Conservation (phyloP, 2,888 invertebrate species). For the Phalangium opilio region DNA sequence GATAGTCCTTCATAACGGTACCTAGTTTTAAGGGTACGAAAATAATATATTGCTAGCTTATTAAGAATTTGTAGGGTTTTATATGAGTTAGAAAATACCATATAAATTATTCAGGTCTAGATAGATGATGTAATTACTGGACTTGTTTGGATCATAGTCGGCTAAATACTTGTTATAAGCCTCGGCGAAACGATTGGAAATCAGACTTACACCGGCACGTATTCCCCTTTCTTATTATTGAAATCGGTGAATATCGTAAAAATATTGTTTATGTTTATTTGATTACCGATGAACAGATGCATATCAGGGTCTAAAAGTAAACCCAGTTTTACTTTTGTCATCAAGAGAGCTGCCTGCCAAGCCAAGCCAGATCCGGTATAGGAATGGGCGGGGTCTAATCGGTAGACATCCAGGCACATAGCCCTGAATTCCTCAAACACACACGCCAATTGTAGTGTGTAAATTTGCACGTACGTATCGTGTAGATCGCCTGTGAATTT, state of each 20-base stretch:
- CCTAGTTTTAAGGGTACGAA: too few relatives aligned
- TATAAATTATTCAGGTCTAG: constrained; percentile 20
- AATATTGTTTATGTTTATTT: not conserved
- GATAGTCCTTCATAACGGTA: constrained; percentile 7
- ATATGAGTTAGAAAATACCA: constrained; percentile 5
- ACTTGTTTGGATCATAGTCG: constrained; percentile 8
- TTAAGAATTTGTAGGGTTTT: too few relatives aligned
- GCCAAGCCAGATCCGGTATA: constrained; percentile 24
- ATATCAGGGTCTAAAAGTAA: constrained; percentile 23
- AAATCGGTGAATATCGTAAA: too few relatives aligned
- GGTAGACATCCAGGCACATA: constrained; percentile 20
- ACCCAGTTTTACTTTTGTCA: constrained; percentile 21
- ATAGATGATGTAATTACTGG: constrained; percentile 19
- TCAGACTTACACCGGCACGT: constrained; percentile 16
- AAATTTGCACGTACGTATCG: constrained; percentile 19
- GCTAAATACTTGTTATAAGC: constrained; percentile 10
- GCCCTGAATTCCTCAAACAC: constrained; percentile 26
- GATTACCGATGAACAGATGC: constrained; percentile 21
- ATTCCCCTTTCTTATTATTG: too few relatives aligned
- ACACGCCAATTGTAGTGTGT: constrained; percentile 25
- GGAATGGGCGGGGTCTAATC: constrained; percentile 23
- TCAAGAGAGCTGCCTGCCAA: constrained; percentile 25
- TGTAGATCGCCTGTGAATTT: too few relatives aligned
- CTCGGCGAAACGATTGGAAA: constrained; percentile 6
- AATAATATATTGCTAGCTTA: too few relatives aligned